Evolutionary conservation across 2,888 invertebrate species (phyloP).

Genomic region (Zootermopsis nevadensis): DNA sequence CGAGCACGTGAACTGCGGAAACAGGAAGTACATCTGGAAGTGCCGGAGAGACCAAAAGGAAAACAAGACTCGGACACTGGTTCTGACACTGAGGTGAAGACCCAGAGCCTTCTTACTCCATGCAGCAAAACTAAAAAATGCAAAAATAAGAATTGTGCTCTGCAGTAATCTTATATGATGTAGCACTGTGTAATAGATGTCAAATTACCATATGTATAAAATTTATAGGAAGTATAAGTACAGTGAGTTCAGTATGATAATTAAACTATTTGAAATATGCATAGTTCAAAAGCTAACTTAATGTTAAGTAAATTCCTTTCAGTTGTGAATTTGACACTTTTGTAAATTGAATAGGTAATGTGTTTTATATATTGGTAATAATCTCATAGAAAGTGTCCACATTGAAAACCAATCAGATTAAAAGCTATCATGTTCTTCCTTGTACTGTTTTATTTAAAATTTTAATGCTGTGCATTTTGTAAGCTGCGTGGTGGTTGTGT

Average conservation of each 20-base stretch:
- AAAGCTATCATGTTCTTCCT: background rate
- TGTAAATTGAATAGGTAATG: too few relatives aligned
- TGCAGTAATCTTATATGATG: constrained; percentile 37
- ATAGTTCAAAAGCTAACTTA: too few relatives aligned
- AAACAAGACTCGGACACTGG: constrained; percentile 68
- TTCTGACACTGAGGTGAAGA: constrained; percentile 79
- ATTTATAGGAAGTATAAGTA: too few relatives aligned
- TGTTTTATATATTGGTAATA: too few relatives aligned
- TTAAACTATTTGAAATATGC: too few relatives aligned
- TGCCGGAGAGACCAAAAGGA: constrained; percentile 62
- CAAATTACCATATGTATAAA: too few relatives aligned
- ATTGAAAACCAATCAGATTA: background rate
- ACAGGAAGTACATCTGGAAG: constrained; percentile 75
- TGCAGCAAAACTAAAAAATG: constrained; percentile 32
- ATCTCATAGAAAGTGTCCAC: background rate
- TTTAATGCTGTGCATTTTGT: background rate
- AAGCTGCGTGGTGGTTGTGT: constrained; percentile 45
- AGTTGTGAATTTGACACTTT: too few relatives aligned
- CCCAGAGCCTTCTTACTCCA: constrained; percentile 26
- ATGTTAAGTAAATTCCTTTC: too few relatives aligned
- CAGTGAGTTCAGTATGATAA: too few relatives aligned
- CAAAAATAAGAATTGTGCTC: constrained; percentile 40
- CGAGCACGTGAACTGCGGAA: constrained; percentile 75
- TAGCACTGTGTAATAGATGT: background rate
- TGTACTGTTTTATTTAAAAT: background rate